Conservation (phyloP, 1,140 invertebrate genomes). For the Saccostrea cuccullata region DNA sequence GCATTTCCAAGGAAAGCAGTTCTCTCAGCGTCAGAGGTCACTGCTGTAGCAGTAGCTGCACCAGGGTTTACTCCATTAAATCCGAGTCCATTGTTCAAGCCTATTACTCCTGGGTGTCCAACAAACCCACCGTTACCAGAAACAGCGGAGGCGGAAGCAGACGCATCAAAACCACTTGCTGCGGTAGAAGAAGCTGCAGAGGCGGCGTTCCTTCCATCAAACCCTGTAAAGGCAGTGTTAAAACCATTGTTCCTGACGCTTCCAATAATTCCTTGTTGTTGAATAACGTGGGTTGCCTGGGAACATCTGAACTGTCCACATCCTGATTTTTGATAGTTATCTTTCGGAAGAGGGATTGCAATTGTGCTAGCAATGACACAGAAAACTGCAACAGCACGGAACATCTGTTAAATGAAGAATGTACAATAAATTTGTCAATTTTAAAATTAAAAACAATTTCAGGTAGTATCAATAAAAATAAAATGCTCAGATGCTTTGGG, state of each 20-base stretch:
- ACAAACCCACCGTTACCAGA: neutral
- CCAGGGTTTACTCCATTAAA: neutral
- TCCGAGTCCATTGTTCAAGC: neutral
- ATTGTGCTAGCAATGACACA: neutral
- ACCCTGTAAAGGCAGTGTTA: neutral
- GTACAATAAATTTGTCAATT: neutral
- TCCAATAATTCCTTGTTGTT: neutral
- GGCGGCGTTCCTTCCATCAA: neutral
- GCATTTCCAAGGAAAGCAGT: neutral
- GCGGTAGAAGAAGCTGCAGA: neutral
- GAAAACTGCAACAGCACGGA: neutral
- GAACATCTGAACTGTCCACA: neutral
- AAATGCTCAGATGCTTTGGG: too few species aligned
- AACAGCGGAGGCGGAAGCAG: neutral
- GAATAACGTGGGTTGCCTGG: neutral
- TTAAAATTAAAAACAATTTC: too few species aligned
- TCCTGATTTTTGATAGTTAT: neutral
- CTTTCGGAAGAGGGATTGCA: neutral
- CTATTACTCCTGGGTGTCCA: neutral
- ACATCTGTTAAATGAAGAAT: neutral
- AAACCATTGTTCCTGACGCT: neutral
- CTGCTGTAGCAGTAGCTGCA: neutral
- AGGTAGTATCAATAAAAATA: too few species aligned
- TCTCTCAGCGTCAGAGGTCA: neutral
- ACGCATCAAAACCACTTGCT: neutral